A percentile compares a stretch with the other conserved stretches of the same genome.
phyloP scores from a whole-genome alignment of 2,113 vertebrate species.

The Leucoraja erinaceus region DNA sequence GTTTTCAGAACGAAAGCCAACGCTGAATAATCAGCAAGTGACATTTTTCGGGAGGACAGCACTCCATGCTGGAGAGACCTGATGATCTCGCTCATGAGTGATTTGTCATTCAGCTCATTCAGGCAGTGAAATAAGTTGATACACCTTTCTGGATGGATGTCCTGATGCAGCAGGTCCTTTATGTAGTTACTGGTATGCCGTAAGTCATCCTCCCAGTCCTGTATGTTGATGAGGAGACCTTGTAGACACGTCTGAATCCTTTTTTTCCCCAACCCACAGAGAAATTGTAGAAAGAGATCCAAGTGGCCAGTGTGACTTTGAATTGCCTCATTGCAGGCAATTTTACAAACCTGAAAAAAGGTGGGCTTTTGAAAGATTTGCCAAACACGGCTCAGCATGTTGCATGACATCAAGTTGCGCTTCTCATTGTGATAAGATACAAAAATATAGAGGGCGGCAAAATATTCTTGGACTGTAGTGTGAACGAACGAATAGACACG shows the following conservation, averaged over 20 bases:
- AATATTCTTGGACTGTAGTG: slow-evolving; percentile 53
- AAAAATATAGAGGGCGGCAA: slow-evolving; percentile 59
- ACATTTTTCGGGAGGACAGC: background rate
- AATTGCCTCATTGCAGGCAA: slow-evolving; percentile 43
- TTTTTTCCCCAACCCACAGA: slow-evolving; percentile 51
- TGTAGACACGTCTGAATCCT: slow-evolving; percentile 45
- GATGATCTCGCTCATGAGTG: slow-evolving; percentile 39
- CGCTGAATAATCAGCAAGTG: slow-evolving; percentile 25
- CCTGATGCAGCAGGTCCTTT: background rate
- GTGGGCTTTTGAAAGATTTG: slow-evolving; percentile 27
- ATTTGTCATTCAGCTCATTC: slow-evolving; percentile 51
- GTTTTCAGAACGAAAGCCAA: background rate
- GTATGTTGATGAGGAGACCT: slow-evolving; percentile 20
- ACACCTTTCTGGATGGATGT: slow-evolving; percentile 26
- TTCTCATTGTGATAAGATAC: slow-evolving; percentile 45
- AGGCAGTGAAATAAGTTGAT: slow-evolving; percentile 50
- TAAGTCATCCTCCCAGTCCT: background rate
- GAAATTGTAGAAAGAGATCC: slow-evolving; percentile 58
- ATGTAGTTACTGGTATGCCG: background rate
- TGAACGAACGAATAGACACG: slow-evolving; percentile 53
- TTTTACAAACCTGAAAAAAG: slow-evolving; percentile 46
- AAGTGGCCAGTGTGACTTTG: slow-evolving; percentile 42
- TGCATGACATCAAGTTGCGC: slow-evolving; percentile 43
- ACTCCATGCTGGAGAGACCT: background rate
- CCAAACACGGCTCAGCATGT: background rate